Evolutionary conservation across 1,140 invertebrate genomes (phyloP).

Genomic region (Drosophila pandora): DNA sequence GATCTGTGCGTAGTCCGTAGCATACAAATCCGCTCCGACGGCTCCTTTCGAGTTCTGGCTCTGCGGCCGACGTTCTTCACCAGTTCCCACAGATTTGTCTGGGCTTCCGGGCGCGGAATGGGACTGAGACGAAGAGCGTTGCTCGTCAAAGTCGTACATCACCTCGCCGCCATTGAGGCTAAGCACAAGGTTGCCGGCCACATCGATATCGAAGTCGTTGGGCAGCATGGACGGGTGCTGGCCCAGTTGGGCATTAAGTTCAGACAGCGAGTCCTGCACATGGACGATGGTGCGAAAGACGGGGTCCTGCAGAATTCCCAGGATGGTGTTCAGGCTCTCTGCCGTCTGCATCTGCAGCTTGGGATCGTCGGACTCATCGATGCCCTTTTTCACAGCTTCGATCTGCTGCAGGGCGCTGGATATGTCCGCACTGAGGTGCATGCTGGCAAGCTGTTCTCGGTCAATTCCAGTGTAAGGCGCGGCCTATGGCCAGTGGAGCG

Average conservation of each 20-base stretch:
- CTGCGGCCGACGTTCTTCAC: conserved; percentile 84
- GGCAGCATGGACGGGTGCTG: conserved; percentile 96
- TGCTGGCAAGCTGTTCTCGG: conserved; percentile 36
- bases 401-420: conserved; percentile 91
- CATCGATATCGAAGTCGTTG: conserved; percentile 93
- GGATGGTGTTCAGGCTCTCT: conserved; percentile 93
- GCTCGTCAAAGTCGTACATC: conserved; percentile 85
- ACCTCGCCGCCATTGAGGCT: conserved; percentile 85
- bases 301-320: conserved; percentile 95
- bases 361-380: conserved; percentile 89
- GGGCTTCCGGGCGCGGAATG: conserved; percentile 82
- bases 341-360: conserved; percentile 90
- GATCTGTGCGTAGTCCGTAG: conserved; percentile 97
- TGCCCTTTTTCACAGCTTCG: conserved; percentile 90
- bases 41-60: conserved; percentile 76
- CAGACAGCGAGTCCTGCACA: conserved; percentile 93
- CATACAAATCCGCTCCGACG: conserved; percentile 89
- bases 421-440: conserved; percentile 85
- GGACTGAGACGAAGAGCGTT: conserved; percentile 85
- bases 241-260: conserved; percentile 91
- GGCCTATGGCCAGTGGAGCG: conserved; percentile 55
- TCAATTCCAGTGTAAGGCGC: conserved; percentile 37
- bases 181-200: conserved; percentile 86
- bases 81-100: conserved; percentile 65
- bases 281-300: conserved; percentile 96